phyloP scores from a whole-genome alignment of 2,797 vertebrate species.

The Chloroceryle amazona region DNA sequence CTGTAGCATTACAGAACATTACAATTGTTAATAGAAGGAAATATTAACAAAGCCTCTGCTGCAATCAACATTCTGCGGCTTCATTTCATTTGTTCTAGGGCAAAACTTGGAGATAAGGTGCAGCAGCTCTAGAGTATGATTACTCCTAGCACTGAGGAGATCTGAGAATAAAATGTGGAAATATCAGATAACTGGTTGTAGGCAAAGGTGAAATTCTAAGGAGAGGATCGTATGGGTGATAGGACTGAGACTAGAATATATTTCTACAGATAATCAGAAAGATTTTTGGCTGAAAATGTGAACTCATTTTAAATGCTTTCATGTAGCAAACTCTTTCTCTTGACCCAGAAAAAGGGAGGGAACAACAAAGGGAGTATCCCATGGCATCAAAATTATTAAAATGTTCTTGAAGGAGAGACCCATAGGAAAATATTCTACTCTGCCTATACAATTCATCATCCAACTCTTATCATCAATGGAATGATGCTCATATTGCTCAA shows the following conservation, averaged over 20 bases:
- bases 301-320: neutral
- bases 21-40: neutral
- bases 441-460: neutral
- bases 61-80: neutral
- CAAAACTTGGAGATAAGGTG: neutral
- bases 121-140: neutral
- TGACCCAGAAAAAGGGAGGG: neutral
- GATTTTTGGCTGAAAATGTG: neutral
- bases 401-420: neutral
- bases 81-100: neutral
- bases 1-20: neutral
- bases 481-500: neutral
- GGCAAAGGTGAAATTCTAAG: neutral
- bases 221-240: neutral
- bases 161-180: neutral
- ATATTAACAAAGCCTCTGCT: neutral
- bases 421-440: neutral
- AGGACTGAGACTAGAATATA: neutral
- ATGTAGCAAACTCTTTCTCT: neutral
- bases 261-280: neutral
- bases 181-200: neutral
- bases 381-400: neutral
- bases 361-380: neutral
- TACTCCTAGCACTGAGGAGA: neutral
- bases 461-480: neutral